These are phyloP conservation scores for Drosophila picticornis DNA, from an alignment of 2,888 invertebrate species.

Conservation along the genomic window DNA sequence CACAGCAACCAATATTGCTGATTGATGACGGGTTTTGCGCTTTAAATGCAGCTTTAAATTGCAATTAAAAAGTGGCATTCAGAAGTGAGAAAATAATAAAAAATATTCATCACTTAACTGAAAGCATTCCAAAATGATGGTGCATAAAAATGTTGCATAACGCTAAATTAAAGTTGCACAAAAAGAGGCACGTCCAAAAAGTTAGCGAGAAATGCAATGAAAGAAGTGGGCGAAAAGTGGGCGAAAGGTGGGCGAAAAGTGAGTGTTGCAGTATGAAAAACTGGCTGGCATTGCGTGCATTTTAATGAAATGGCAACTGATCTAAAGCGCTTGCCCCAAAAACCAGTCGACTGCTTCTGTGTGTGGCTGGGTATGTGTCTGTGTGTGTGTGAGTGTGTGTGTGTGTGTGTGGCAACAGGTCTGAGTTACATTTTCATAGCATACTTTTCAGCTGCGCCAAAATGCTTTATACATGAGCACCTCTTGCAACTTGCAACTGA, in stretches of 20 bases:
- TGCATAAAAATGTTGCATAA: slow-evolving; percentile 50
- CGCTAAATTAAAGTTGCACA: slow-evolving; percentile 51
- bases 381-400: slow-evolving; percentile 3
- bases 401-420: slow-evolving; percentile 68
- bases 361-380: neutral
- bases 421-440: slow-evolving; percentile 76
- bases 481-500: slow-evolving; percentile 55
- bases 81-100: neutral
- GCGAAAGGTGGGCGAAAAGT: neutral
- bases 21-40: neutral
- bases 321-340: slow-evolving; percentile 57
- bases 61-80: neutral
- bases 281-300: slow-evolving; percentile 47
- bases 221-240: slow-evolving; percentile 1
- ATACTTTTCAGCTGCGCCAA: slow-evolving; percentile 73
- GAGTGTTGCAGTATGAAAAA: slow-evolving; percentile 1
- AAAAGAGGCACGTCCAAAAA: slow-evolving; percentile 29
- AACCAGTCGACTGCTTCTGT: slow-evolving; percentile 32
- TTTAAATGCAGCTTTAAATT: neutral
- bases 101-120: neutral
- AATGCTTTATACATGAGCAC: slow-evolving; percentile 80
- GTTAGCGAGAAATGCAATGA: slow-evolving; percentile 20
- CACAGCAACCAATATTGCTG: neutral
- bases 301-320: slow-evolving; percentile 78
- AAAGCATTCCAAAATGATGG: slow-evolving; percentile 22